Evolutionary conservation across 35 echinoderm and acorn worm species (phyloP), one percentile per base, ranked within the genome.

Genomic region (Lytechinus pictus): DNA sequence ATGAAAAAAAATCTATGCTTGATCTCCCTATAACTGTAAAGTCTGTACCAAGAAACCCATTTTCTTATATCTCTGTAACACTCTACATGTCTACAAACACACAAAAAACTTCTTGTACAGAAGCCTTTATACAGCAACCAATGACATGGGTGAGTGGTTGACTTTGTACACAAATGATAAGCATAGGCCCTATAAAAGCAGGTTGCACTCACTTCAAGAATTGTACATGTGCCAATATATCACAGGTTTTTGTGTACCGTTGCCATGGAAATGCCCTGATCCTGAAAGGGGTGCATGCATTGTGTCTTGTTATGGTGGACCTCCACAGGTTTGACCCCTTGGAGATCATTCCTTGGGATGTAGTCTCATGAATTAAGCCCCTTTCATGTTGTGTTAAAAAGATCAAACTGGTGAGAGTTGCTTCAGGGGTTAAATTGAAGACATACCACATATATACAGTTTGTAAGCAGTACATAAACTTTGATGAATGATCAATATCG

Each of bases 321-420:
- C 88, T 90, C 88, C 88, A 10, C 88, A 90, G 88, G 7, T 90
- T 90, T 90, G 88, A 90, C 88, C 88, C 88, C 88, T 52, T 90
- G 88, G 28, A 54, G 52, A 19, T 27, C 88, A 52, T 90, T 90
- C 28, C 88, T 90, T 0, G n/a, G 28, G 44, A 21, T 90, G 66
- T 79, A 79, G 66, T 79, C 66, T 79, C 12, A 7, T 19, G 2
- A n/a, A 79, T 79, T n/a, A 14, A 79, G 66, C 66, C n/a, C 61
- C n/a, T 79, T n/a, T n/a, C 4, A 24, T n/a, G n/a, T n/a, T 79
- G 7, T 71, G 61, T 71, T 1, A 13, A 57, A 57, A 0, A 55
- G 54, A 5, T 55, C 9, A 44, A 44, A 44, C 33, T 44, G 33
- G 33, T 1, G 33, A 44, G 33, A 44, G 33, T 44, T 44, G 1